These are phyloP conservation scores for Drosophila equinoxialis DNA, from an alignment of 1,140 invertebrate species.

Conservation along the genomic window DNA sequence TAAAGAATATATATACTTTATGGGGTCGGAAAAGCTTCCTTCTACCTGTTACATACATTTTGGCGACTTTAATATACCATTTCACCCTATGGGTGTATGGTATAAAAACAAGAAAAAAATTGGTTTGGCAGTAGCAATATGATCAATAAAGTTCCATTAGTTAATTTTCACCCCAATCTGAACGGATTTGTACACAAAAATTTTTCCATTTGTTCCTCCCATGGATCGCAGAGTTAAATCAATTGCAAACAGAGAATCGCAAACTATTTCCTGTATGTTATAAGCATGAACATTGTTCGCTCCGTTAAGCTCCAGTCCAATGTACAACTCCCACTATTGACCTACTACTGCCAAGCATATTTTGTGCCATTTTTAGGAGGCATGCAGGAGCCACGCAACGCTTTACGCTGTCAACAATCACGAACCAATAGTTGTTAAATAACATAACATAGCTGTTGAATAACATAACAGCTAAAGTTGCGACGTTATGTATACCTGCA, in stretches of 20 bases:
- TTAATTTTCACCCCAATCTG: conserved; percentile 24
- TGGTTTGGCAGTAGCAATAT: neutral
- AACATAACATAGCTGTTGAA: too few relatives aligned
- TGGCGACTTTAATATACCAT: too few relatives aligned
- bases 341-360: conserved; percentile 49
- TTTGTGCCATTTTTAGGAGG: conserved; percentile 72
- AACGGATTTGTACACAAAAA: conserved; percentile 23
- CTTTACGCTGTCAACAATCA: conserved; percentile 76
- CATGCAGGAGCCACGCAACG: conserved; percentile 63
- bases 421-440: too few relatives aligned
- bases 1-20: too few relatives aligned
- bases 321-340: conserved; percentile 5
- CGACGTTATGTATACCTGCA: too few relatives aligned
- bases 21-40: too few relatives aligned
- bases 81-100: too few relatives aligned
- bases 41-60: too few relatives aligned
- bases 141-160: conserved; percentile 3
- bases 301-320: neutral
- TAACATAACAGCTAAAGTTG: too few relatives aligned
- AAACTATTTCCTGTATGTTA: conserved; percentile 64
- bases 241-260: conserved; percentile 57
- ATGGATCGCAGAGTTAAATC: conserved; percentile 52
- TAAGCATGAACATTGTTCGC: conserved; percentile 37
- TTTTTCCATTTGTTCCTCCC: conserved; percentile 37
- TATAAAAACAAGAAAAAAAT: too few relatives aligned